These are phyloP conservation scores for Nematopogon swammerdamellus DNA, from an alignment of 2,888 invertebrate species.

Conservation along the genomic window DNA sequence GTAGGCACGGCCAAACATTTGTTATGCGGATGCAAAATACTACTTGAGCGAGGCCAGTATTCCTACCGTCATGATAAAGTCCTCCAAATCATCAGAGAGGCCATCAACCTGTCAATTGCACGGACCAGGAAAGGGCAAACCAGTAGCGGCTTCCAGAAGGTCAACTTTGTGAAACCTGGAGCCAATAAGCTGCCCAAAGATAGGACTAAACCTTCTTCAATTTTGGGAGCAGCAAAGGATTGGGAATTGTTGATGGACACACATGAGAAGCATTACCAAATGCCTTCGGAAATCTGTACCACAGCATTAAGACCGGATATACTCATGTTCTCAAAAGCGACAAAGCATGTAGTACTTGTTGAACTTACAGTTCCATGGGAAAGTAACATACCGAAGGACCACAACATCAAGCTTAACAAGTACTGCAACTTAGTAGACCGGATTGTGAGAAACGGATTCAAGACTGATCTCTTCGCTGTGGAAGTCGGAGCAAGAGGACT, in stretches of 20 bases:
- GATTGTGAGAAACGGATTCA: not conserved
- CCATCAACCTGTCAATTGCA: not conserved
- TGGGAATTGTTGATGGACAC: constrained; percentile 1
- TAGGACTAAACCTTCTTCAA: no score
- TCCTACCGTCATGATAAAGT: not conserved
- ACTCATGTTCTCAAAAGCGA: not conserved
- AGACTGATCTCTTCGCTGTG: constrained; percentile 1
- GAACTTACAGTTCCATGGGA: not conserved
- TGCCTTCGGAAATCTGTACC: constrained; percentile 1
- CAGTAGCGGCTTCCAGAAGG: not conserved
- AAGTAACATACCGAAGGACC: constrained; percentile 1
- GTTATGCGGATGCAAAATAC: not conserved
- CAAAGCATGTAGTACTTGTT: constrained; percentile 1
- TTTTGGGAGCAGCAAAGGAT: constrained; percentile 1
- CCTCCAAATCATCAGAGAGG: constrained; percentile 1
- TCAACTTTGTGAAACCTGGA: not conserved
- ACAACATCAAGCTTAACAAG: not conserved
- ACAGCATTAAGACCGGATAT: not conserved
- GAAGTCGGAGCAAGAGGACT: constrained; percentile 1
- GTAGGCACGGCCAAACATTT: not conserved
- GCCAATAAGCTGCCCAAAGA: no score
- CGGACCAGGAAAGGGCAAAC: not conserved
- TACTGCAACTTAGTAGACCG: not conserved
- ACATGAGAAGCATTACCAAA: constrained; percentile 1
- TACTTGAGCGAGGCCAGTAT: not conserved